Evolutionary conservation across 1,140 invertebrate genomes (phyloP).

Genomic region (Drosophila ambigua): DNA sequence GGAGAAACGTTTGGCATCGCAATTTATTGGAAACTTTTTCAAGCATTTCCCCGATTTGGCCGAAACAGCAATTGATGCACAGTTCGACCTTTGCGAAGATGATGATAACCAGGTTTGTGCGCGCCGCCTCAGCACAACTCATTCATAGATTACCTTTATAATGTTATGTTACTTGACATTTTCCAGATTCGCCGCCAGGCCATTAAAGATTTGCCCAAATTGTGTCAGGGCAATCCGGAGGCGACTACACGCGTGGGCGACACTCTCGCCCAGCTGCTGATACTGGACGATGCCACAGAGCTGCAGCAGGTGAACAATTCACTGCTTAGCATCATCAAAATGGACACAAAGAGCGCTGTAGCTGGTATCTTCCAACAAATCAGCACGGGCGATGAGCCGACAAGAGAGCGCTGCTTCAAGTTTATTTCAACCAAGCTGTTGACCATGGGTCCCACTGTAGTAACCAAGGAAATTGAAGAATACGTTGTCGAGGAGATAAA

Average conservation of each 20-base stretch:
- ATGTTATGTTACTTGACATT: neutral
- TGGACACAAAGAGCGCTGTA: constrained; percentile 88
- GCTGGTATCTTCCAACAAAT: constrained; percentile 95
- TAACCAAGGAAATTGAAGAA: constrained; percentile 94
- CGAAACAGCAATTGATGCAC: constrained; percentile 94
- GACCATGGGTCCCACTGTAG: constrained; percentile 89
- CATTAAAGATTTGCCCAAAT: constrained; percentile 94
- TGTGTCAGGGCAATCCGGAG: constrained; percentile 94
- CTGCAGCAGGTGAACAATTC: constrained; percentile 91
- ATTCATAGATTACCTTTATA: neutral
- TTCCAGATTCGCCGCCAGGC: constrained; percentile 96
- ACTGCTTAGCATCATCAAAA: constrained; percentile 86
- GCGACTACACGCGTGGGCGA: constrained; percentile 95
- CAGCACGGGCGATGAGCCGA: constrained; percentile 89
- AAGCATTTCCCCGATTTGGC: constrained; percentile 94
- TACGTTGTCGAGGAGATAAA: constrained; percentile 93
- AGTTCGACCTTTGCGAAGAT: constrained; percentile 98
- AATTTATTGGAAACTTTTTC: constrained; percentile 97
- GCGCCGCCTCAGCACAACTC: neutral
- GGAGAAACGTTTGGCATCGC: constrained; percentile 96
- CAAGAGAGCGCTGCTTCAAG: constrained; percentile 94
- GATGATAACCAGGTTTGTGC: constrained; percentile 93
- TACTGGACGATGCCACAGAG: constrained; percentile 93
- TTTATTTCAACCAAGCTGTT: constrained; percentile 94
- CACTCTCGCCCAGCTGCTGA: constrained; percentile 95